Percentiles rank a stretch among this genome's conserved stretches.
Evolutionary conservation across 2,797 vertebrate species (phyloP).

Genomic region (Enteromius anoplus): DNA sequence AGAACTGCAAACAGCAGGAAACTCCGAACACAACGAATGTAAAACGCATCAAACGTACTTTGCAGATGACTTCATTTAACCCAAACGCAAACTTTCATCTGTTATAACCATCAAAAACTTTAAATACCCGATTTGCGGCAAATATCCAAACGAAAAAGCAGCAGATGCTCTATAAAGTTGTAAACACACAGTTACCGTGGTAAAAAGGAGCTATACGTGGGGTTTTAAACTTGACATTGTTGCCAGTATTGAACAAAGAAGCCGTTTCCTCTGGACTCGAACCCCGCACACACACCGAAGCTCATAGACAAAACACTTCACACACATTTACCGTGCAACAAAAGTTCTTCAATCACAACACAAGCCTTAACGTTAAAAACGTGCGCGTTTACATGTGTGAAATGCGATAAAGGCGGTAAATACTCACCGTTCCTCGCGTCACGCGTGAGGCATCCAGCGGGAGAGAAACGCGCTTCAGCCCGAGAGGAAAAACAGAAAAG

Average conservation of each 20-base stretch:
- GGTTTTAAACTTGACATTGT: conserved; percentile 67
- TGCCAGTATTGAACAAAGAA: conserved; percentile 81
- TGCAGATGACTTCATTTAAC: background rate
- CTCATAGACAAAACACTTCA: conserved; percentile 61
- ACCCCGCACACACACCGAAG: conserved; percentile 57
- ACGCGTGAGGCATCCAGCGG: conserved; percentile 74
- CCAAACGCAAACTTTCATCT: conserved; percentile 15
- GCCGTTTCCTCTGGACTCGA: conserved; percentile 65
- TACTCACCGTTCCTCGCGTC: conserved; percentile 73
- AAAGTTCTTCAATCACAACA: conserved; percentile 67
- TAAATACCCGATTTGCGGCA: background rate
- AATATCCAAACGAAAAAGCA: background rate
- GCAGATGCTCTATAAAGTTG: conserved; percentile 7
- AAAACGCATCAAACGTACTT: background rate
- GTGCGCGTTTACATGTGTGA: background rate
- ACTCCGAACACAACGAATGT: background rate
- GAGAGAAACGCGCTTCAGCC: conserved; percentile 66
- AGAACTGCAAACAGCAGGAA: background rate
- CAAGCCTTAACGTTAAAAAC: background rate
- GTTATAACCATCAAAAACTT: conserved; percentile 24
- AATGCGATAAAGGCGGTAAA: background rate
- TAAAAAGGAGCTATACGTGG: conserved; percentile 12
- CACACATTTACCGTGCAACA: conserved; percentile 59
- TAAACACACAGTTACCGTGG: background rate
- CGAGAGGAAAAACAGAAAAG: conserved; percentile 77